Evolutionary conservation across 2,888 invertebrate species (phyloP), one percentile per base, ranked within the genome.

Genomic region (Lasioglossum figueresi): DNA sequence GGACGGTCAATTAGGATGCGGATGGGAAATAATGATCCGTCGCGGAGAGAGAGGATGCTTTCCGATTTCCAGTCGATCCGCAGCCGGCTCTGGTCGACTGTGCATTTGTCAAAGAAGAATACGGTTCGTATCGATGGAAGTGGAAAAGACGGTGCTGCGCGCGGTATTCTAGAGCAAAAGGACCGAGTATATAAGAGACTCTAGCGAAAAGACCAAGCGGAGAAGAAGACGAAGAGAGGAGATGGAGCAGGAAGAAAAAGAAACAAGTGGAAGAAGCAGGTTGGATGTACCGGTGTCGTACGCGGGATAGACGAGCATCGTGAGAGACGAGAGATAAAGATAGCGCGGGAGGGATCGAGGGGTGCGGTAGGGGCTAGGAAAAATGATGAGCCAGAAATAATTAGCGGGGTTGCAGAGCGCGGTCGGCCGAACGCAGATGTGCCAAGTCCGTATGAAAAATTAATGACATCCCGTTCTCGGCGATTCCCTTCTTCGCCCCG

Each of bases 341-440:
- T 45, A 71, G 59, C 27, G 66, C 48, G 63, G 37, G 43, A 68
- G 10, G 27, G 68, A 16, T 59, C 75, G 71, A 16, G 80, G 4
- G 56, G 79, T 37, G 78, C 34, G 63, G 66, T 3, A 85, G 70
- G 27, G 43, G 70, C 70, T 40, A 79, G 84, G 75, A 84, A 79
- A 87, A 85, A 83, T 76, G 81, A 87, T 88, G 90, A 89, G 87
- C 76, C 79, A 88, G 87, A 90, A 91, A 91, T 89, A 91, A 91
- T 91, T 91, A 91, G 90, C 88, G 82, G 80, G 87, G 82, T 83
- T 84, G 84, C 59, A 72, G 81, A 80, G 82, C 81, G 84, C 71
- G 84, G 83, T 79, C 83, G 84, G 81, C 83, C 87, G 81, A 87
- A 91, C 86, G 90, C 90, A 88, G 88, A 88, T 88, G 91, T 88